These are phyloP conservation scores for Lasioglossum pauxillum DNA, from an alignment of 2,888 invertebrate genomes.

Conservation along the genomic window DNA sequence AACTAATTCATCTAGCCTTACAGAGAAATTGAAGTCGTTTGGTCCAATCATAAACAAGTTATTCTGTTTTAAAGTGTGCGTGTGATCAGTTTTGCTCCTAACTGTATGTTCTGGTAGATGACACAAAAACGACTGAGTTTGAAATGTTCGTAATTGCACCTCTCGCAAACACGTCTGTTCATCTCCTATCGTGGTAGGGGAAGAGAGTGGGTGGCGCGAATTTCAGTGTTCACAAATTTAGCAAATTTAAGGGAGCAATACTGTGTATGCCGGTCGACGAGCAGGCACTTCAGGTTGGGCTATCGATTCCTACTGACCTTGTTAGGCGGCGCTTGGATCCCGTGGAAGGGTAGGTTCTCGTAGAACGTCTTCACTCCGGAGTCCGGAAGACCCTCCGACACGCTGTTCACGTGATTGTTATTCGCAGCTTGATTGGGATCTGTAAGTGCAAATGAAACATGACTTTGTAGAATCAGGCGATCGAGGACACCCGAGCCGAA, in stretches of 20 bases:
- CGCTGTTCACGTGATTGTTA: constrained; percentile 83
- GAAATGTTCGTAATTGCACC: background rate
- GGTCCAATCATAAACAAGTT: too few species aligned
- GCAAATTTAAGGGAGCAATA: background rate
- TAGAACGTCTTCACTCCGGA: constrained; percentile 93
- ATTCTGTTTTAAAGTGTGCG: too few species aligned
- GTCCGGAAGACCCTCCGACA: constrained; percentile 90
- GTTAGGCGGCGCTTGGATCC: constrained; percentile 96
- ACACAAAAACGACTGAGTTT: background rate
- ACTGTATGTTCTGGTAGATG: background rate
- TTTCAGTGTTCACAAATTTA: background rate
- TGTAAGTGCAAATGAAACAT: constrained; percentile 72
- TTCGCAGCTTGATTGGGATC: constrained; percentile 83
- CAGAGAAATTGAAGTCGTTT: too few species aligned
- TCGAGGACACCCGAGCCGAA: constrained; percentile 11
- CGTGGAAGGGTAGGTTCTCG: constrained; percentile 98
- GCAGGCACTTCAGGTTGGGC: background rate
- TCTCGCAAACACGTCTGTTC: too few species aligned
- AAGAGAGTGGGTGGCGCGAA: background rate
- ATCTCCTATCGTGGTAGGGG: too few species aligned
- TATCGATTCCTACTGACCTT: constrained; percentile 88
- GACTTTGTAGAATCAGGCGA: constrained; percentile 36
- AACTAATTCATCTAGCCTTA: too few species aligned
- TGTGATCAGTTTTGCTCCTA: too few species aligned
- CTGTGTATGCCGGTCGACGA: background rate